Evolutionary conservation across 1,140 invertebrate species (phyloP), one percentile per base, ranked within the genome.

Genomic region (Aphelenchoides fujianensis): DNA sequence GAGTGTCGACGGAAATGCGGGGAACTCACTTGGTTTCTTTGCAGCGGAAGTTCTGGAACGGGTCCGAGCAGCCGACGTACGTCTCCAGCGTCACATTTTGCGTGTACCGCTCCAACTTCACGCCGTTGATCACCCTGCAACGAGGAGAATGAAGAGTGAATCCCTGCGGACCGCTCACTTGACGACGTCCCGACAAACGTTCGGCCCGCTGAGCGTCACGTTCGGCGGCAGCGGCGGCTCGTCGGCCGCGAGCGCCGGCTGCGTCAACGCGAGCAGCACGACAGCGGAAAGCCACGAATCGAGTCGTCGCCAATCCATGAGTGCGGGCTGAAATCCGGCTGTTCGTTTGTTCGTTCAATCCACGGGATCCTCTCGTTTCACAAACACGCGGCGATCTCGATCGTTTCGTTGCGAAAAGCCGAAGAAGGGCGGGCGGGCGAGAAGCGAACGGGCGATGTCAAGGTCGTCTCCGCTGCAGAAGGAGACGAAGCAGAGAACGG

Each of bases 21-120:
- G 19, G 7, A 67, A 70, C 77, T 73, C 55, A 82, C 79, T 74
- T 84, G n/a, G 67, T 78, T n/a, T 69, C 71, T 23, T 70, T 36
- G 59, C 81, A 82, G 41, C 72, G 37, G 57, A 82, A 82, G 23
- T 73, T 75, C 61, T 81, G 71, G 5, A 69, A 57, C 28, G 75
- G 31, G 34, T 84, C 80, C 2, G 74, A 70, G 48, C 81, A 82
- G 28, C 66, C 53, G 48, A 69, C 66, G 9, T 62, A 72, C 1
- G 81, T 81, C 12, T 70, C 70, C 2, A 79, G 62, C 23, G 72
- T 63, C 5, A 83, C 81, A 16, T 54, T 68, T 16, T 72, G 62
- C 35, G 68, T 68, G 31, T 79, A 72, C 28, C 74, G 79, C 36
- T 80, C 75, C n/a, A 79, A 53, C n/a, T 74, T 69, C 9, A 72